phyloP scores from a whole-genome alignment of 2,888 invertebrate species.

The Tetheella fluctuosa region DNA sequence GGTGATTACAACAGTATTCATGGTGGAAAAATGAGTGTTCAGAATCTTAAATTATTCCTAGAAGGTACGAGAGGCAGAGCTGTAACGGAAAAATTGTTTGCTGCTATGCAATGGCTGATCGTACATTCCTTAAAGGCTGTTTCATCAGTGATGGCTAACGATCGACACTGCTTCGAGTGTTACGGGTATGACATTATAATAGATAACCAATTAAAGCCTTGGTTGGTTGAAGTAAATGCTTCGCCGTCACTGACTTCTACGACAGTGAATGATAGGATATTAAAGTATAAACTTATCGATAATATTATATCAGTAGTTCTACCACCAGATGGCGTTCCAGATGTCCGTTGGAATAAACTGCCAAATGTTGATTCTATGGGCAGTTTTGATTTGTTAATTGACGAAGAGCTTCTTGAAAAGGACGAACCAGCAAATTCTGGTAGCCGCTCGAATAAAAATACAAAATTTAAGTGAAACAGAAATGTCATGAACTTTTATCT shows the following conservation, averaged over 20 bases:
- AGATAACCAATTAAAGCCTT: constrained; percentile 96
- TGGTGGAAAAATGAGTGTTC: constrained; percentile 97
- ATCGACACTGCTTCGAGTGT: constrained; percentile 96
- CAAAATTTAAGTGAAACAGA: constrained; percentile 40
- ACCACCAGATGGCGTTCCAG: constrained; percentile 94
- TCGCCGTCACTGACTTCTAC: constrained; percentile 97
- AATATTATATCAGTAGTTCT: constrained; percentile 95
- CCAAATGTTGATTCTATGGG: constrained; percentile 90
- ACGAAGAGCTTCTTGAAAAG: constrained; percentile 90
- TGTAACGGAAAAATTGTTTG: constrained; percentile 94
- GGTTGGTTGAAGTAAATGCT: constrained; percentile 97
- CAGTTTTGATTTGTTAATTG: constrained; percentile 92
- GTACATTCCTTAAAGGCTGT: constrained; percentile 97
- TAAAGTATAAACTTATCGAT: constrained; percentile 97
- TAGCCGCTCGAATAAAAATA: constrained; percentile 46
- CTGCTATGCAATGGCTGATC: constrained; percentile 94
- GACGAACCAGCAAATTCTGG: constrained; percentile 74
- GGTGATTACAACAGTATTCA: constrained; percentile 97
- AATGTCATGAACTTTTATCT: too few relatives aligned
- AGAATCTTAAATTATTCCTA: constrained; percentile 94
- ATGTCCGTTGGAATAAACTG: constrained; percentile 94
- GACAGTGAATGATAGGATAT: constrained; percentile 95
- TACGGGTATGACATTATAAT: constrained; percentile 99
- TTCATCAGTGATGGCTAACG: constrained; percentile 95
- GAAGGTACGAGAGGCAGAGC: constrained; percentile 95